Evolutionary conservation across 2,797 vertebrate genomes (phyloP).

Genomic region (Hyperoplus lanceolatus): DNA sequence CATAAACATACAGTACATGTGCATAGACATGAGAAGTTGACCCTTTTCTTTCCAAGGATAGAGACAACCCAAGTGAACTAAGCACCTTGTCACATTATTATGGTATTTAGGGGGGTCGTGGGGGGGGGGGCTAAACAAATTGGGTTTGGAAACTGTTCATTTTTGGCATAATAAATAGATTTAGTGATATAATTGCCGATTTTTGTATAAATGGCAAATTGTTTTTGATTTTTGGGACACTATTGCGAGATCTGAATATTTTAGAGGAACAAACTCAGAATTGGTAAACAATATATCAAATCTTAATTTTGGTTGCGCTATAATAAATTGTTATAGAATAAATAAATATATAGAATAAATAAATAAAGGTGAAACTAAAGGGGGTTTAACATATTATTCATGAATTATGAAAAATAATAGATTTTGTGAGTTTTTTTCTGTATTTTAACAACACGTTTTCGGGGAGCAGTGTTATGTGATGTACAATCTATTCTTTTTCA

Average conservation of each 20-base stretch:
- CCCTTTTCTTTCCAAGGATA: constrained; percentile 31
- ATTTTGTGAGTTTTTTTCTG: neutral
- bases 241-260: neutral
- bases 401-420: no score
- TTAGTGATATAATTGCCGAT: neutral
- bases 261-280: neutral
- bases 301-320: neutral
- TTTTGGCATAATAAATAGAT: neutral
- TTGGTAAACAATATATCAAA: neutral
- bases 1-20: constrained; percentile 20
- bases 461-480: neutral
- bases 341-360: no score
- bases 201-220: neutral
- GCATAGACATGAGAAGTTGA: constrained; percentile 22
- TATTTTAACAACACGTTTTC: no score
- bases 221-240: neutral
- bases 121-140: neutral
- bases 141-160: neutral
- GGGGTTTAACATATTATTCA: neutral
- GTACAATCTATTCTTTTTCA: neutral
- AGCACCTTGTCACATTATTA: neutral
- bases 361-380: neutral
- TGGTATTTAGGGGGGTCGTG: no score
- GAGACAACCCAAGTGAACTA: no score
- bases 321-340: neutral